These are phyloP conservation scores for Dromius quadrimaculatus DNA, from an alignment of 2,888 invertebrate genomes.

Conservation along the genomic window DNA sequence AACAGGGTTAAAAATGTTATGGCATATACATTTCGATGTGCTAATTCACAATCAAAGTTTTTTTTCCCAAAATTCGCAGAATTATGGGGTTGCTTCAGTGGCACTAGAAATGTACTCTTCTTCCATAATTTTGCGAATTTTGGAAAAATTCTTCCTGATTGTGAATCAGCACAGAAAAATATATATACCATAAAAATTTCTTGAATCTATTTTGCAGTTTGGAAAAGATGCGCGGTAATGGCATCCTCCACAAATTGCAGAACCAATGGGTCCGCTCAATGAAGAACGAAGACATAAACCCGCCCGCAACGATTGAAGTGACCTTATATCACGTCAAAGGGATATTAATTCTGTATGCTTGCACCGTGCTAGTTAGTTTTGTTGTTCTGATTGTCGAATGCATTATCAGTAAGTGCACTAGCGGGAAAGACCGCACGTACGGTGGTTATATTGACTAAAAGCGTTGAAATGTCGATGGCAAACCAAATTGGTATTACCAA, in stretches of 20 bases:
- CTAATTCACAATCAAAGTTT: too few species aligned
- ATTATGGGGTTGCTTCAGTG: too few species aligned
- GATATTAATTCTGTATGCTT: slow-evolving; percentile 58
- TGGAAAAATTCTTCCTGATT: too few species aligned
- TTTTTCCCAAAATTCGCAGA: too few species aligned
- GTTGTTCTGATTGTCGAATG: slow-evolving; percentile 59
- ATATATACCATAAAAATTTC: slow-evolving; percentile 46
- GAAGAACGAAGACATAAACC: slow-evolving; percentile 50
- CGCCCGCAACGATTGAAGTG: slow-evolving; percentile 58
- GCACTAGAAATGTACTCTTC: too few species aligned
- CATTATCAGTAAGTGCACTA: slow-evolving; percentile 40
- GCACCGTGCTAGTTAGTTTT: slow-evolving; percentile 57
- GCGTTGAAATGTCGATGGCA: slow-evolving; percentile 4
- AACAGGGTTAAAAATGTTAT: too few species aligned
- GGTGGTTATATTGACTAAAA: slow-evolving; percentile 33
- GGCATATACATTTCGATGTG: too few species aligned
- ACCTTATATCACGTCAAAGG: slow-evolving; percentile 61
- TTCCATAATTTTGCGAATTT: too few species aligned
- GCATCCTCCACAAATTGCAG: slow-evolving; percentile 64
- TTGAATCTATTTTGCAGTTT: slow-evolving; percentile 60
- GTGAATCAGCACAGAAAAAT: too few species aligned
- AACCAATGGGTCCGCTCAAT: slow-evolving; percentile 61
- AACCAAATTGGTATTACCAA: slow-evolving; percentile 4
- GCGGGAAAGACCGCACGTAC: slow-evolving; percentile 4
- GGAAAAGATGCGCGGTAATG: slow-evolving; percentile 62